These are phyloP conservation scores for Phainopepla nitens DNA, from an alignment of 2,113 vertebrate genomes.

Conservation along the genomic window DNA sequence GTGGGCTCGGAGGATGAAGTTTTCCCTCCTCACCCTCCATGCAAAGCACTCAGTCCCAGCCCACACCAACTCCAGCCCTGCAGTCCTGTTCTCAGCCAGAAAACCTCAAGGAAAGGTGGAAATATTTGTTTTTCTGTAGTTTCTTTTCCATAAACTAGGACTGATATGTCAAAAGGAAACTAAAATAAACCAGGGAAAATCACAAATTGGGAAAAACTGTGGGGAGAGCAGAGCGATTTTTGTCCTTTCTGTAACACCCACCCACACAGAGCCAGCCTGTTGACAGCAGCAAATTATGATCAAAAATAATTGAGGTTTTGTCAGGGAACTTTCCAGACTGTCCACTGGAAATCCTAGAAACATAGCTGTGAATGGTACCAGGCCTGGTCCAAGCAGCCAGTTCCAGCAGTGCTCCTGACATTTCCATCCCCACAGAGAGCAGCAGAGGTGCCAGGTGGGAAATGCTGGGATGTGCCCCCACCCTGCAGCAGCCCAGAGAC, in stretches of 20 bases:
- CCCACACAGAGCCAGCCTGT: neutral
- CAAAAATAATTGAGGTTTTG: neutral
- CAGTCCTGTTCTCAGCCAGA: neutral
- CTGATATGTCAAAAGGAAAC: neutral
- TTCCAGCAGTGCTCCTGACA: neutral
- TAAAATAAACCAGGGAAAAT: neutral
- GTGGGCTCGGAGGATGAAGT: neutral
- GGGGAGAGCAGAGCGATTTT: neutral
- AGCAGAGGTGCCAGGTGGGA: neutral
- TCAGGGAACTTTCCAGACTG: neutral
- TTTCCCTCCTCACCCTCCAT: neutral
- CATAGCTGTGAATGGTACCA: neutral
- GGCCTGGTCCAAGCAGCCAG: neutral
- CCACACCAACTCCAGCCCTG: neutral
- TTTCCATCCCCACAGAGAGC: neutral
- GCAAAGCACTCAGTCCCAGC: neutral
- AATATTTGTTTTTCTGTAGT: neutral
- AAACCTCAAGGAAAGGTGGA: neutral
- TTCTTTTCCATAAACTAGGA: neutral
- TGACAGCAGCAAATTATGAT: neutral
- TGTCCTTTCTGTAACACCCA: neutral
- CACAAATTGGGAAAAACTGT: neutral
- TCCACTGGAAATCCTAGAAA: neutral
- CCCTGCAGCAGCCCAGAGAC: neutral
- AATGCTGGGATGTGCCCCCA: neutral